Base-by-base conservation (phyloP, 2,797 vertebrate genomes). In the Cyclura pinguis region DNA sequence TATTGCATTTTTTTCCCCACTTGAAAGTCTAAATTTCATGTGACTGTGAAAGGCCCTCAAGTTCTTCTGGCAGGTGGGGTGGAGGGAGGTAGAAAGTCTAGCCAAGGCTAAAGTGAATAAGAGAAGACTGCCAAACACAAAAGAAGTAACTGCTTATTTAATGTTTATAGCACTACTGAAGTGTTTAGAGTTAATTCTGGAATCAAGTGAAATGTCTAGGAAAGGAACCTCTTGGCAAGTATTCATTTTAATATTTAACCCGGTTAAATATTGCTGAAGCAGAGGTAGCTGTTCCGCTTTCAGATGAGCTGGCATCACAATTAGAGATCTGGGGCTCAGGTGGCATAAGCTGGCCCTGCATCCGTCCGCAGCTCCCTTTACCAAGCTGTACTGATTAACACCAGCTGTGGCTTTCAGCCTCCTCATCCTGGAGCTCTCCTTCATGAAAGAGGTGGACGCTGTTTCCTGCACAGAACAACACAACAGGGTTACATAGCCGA, bases 111-210 rank as follows among this genome's bases (percentile, higher is more conserved):
- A 89, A 55, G 22, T 69, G 32, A 24, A n/a, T 42, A 47, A 42
- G 2, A 52, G 22, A 86, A 20, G 47, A 5, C 20, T 94, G 90
- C 91, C 55, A 89, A n/a, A 90, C 88, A 80, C 12, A 84, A 87
- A 76, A 38, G 1, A 74, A 50, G 64, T 52, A 72, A 85, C n/a
- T 78, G 50, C 0, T 2, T 29, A 6, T 3, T 59, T 86, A 89
- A n/a, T 90, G 77, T 32, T n/a, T 90, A 47, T 47, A 1, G 55
- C 62, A 86, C 62, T 82, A n/a, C 27, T 12, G 13, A 10, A 69
- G 4, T 32, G 32, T 32, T 62, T 80, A 35, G 81, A 16, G 22
- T 92, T 83, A 14, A 85, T 13, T 0, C 1, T 92, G 14, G 4
- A 72, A n/a, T 52, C 20, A 9, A 0, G 35, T 14, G 88, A 55